Evolutionary conservation across 2,113 vertebrate species (phyloP).

Genomic region (Sterrhoptilus dennistouni): DNA sequence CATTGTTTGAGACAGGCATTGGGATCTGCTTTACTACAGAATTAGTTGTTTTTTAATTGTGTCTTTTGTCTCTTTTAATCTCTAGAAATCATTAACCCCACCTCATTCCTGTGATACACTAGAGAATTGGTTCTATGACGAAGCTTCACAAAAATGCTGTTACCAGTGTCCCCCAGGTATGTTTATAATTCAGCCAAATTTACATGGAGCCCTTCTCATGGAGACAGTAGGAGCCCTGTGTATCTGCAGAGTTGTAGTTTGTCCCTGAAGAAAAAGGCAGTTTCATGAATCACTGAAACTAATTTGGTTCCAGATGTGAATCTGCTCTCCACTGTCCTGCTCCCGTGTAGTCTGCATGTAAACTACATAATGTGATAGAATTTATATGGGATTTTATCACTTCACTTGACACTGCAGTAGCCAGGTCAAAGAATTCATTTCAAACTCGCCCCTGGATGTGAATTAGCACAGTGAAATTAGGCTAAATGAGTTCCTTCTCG

Average conservation of each 20-base stretch:
- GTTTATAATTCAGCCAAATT: not conserved
- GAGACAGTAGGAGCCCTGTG: not conserved
- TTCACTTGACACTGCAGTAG: not conserved
- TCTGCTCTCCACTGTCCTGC: not conserved
- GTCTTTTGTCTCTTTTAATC: not conserved
- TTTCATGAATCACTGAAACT: not conserved
- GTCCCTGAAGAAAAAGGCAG: not conserved
- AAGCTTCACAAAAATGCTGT: slow-evolving; percentile 41
- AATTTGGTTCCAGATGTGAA: not conserved
- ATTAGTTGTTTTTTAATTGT: not conserved
- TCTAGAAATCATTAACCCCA: not conserved
- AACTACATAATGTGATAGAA: not conserved
- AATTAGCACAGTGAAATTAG: not conserved
- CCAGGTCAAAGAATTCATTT: not conserved
- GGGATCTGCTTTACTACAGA: not conserved
- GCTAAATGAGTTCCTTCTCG: not conserved
- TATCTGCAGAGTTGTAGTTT: not conserved
- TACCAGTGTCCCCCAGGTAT: slow-evolving; percentile 57
- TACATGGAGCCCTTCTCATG: not conserved
- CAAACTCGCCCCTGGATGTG: not conserved
- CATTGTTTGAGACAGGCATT: not conserved
- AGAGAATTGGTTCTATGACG: not conserved
- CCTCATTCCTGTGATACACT: not conserved
- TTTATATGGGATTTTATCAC: not conserved
- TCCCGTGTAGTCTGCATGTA: not conserved